These are phyloP conservation scores for Rotaria sp. DNA, from an alignment of 2,888 invertebrate species.

Conservation along the genomic window DNA sequence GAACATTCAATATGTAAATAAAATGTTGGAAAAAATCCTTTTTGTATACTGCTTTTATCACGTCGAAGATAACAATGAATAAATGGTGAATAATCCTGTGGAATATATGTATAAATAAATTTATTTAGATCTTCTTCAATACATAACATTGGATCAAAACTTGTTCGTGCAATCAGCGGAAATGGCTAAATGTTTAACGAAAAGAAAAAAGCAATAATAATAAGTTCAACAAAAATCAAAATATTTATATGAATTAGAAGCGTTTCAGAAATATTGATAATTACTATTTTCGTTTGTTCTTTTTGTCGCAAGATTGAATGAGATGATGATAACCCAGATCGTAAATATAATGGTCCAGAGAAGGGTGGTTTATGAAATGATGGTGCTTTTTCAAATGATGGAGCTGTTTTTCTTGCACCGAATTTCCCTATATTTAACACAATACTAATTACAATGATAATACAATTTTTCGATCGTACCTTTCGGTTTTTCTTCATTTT, in stretches of 20 bases:
- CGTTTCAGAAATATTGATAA: neutral
- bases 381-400: neutral
- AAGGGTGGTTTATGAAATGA: neutral
- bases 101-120: neutral
- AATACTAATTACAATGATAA: neutral
- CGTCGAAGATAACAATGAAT: conserved; percentile 93
- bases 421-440: neutral
- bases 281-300: neutral
- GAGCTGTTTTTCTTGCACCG: neutral
- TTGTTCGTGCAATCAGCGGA: too few species aligned
- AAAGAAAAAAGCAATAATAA: too few species aligned
- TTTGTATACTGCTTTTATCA: conserved; percentile 93
- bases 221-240: too few species aligned
- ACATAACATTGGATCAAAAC: neutral
- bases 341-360: neutral
- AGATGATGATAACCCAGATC: neutral
- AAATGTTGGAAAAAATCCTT: conserved; percentile 93
- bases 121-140: neutral
- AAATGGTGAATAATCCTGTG: neutral
- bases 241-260: neutral
- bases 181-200: too few species aligned
- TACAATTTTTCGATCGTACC: neutral
- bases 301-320: neutral
- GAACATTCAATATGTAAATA: conserved; percentile 83
- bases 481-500: neutral